These are phyloP conservation scores for Patella ulyssiponensis DNA, from an alignment of 2,888 invertebrate genomes.

Conservation along the genomic window DNA sequence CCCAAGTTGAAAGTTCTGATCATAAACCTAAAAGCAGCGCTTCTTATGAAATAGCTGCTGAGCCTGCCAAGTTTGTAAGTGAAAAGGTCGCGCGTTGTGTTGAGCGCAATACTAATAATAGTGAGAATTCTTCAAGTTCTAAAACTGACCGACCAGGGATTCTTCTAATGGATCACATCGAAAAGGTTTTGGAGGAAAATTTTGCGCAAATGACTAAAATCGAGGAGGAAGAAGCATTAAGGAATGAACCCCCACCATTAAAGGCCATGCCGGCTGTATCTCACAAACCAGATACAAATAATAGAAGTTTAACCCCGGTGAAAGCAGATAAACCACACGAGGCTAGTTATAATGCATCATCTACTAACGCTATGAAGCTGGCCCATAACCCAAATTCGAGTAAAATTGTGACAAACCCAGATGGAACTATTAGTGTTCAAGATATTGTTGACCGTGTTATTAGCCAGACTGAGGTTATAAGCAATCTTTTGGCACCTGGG, in stretches of 20 bases:
- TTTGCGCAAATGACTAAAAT: slow-evolving; percentile 42
- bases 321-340: not conserved
- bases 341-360: not conserved
- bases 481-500: slow-evolving; percentile 31
- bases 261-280: slow-evolving; percentile 9
- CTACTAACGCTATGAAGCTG: not conserved
- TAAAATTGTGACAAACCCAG: slow-evolving; percentile 16
- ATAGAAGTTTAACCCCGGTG: not conserved
- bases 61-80: not conserved
- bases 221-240: slow-evolving; percentile 21
- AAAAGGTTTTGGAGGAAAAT: slow-evolving; percentile 54
- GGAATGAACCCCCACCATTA: slow-evolving; percentile 13
- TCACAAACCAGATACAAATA: not conserved
- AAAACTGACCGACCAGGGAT: not conserved
- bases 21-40: slow-evolving; percentile 8
- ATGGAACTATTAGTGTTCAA: slow-evolving; percentile 50
- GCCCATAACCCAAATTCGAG: not conserved
- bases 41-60: slow-evolving; percentile 14
- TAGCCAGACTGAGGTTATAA: slow-evolving; percentile 48
- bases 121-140: not conserved
- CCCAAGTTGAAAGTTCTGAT: slow-evolving; percentile 21
- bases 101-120: not conserved
- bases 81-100: not conserved
- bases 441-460: slow-evolving; percentile 57
- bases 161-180: slow-evolving; percentile 59